Base-by-base conservation (phyloP, 2,888 invertebrate genomes). In the Hirtodrosophila confusa region DNA sequence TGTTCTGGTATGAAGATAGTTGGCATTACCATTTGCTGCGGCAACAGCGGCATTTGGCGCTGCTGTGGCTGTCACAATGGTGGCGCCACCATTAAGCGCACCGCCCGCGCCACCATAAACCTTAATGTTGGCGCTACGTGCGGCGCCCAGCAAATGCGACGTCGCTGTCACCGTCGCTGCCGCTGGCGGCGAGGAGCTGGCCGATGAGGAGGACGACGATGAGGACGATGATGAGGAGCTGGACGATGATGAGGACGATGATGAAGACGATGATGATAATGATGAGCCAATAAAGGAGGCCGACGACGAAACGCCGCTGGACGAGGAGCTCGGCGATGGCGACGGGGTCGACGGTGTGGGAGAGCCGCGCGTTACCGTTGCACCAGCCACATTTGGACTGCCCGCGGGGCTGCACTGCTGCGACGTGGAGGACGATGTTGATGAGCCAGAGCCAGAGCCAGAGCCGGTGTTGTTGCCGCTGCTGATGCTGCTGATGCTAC, bases 331-430 rank as follows among this genome's bases (percentile, higher is more conserved):
- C 56, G 91, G 90, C 64, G 91, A 91, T 49, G 91, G 90, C 44
- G 91, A 91, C n/a, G 91, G 91, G 23, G 90, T 90, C 64, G 91
- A 91, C 54, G 91, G 91, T 50, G 91, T 90, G 29, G 91, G 91
- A 24, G 91, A 91, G 43, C 89, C 89, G 53, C 90, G 89, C 33
- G 88, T 89, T 31, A 17, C 17, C 17, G 89, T 82, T 44, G 80
- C 82, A 8, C 80, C 89, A 23, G 23, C 6, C 6, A 41, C 44
- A 50, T 57, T 79, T 69, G 88, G 86, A 80, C 88, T 73, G 71
- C 73, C 73, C 39, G 83, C 75, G 23, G 85, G 82, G 41, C 87
- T 86, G 53, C 55, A 63, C 37, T 78, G 80, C 40, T 67, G 78
- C 29, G 55, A 77, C 23, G 64, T 41, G 7, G 45, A 39, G 10